These are phyloP conservation scores for Cichlasoma orientale DNA, from an alignment of 2,797 vertebrate genomes.

Conservation along the genomic window DNA sequence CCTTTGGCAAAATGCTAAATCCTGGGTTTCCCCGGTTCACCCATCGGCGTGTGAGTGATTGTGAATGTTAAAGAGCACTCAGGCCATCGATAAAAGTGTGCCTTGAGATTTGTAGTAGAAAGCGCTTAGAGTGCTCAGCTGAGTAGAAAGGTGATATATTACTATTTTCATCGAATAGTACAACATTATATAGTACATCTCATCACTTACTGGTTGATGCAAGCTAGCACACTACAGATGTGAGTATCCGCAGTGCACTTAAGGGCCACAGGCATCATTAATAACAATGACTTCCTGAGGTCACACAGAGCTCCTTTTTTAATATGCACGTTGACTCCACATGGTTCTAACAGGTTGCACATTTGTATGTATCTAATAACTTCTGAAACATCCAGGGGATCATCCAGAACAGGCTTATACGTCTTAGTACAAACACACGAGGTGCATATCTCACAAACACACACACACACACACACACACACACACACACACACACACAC, in stretches of 20 bases:
- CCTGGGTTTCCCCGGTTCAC: too few relatives aligned
- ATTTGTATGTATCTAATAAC: not conserved
- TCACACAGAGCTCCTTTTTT: not conserved
- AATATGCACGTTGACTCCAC: not conserved
- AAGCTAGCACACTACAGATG: not conserved
- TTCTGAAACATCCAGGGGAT: not conserved
- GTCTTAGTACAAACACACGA: slow-evolving; percentile 7
- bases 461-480: slow-evolving; percentile 20
- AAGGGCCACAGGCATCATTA: not conserved
- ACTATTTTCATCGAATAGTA: not conserved
- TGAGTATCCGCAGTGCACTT: not conserved
- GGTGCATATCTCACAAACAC: slow-evolving; percentile 15
- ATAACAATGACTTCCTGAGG: not conserved
- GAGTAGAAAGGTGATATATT: not conserved
- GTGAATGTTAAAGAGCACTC: too few relatives aligned
- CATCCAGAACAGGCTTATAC: not conserved
- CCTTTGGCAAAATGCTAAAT: too few relatives aligned
- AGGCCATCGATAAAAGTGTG: too few relatives aligned
- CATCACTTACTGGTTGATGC: not conserved
- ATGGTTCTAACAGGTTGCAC: not conserved
- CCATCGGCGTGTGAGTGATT: too few relatives aligned
- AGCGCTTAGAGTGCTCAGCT: too few relatives aligned
- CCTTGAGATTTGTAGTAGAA: too few relatives aligned
- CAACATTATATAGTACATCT: not conserved
- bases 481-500: slow-evolving; percentile 15